Conservation (phyloP, 2,797 vertebrate species). For the Alcedo atthis region DNA sequence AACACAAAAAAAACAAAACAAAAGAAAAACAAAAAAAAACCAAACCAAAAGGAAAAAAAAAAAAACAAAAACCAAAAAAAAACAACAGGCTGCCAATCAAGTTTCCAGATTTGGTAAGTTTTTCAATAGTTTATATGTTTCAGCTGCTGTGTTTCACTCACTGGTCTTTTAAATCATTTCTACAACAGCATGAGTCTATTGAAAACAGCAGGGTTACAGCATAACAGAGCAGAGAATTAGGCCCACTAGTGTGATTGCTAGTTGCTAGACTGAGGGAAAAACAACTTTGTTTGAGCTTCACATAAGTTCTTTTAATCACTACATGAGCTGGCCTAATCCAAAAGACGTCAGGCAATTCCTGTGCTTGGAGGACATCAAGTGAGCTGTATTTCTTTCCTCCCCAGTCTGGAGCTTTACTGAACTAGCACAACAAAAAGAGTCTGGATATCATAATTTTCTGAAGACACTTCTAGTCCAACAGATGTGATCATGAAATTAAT, state of each 20-base stretch:
- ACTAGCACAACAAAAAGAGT: background rate
- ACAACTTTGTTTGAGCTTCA: background rate
- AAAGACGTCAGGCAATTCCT: slow-evolving; percentile 1
- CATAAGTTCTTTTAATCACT: slow-evolving; percentile 16
- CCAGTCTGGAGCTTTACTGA: background rate
- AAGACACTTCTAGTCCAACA: background rate
- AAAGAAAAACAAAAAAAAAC: too few species aligned
- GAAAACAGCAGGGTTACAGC: slow-evolving; percentile 42
- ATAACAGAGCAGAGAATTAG: slow-evolving; percentile 28
- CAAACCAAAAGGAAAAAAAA: too few species aligned
- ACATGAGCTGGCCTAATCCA: background rate
- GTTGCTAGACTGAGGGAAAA: slow-evolving; percentile 30
- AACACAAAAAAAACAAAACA: too few species aligned
- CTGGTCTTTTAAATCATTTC: slow-evolving; percentile 41
- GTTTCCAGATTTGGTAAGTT: background rate
- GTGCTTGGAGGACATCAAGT: background rate
- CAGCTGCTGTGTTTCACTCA: background rate
- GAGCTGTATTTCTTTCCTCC: background rate
- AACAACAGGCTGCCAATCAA: background rate
- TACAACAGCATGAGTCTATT: slow-evolving; percentile 14
- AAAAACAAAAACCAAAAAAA: too few species aligned
- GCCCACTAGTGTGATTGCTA: slow-evolving; percentile 11
- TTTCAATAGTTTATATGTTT: background rate
- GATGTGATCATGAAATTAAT: slow-evolving; percentile 20
- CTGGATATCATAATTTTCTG: background rate